A percentile compares a stretch with the other conserved stretches of the same genome.
These are phyloP conservation scores for Eidolon dupreanum DNA, from an alignment of 2,797 vertebrate genomes.

Conservation along the genomic window DNA sequence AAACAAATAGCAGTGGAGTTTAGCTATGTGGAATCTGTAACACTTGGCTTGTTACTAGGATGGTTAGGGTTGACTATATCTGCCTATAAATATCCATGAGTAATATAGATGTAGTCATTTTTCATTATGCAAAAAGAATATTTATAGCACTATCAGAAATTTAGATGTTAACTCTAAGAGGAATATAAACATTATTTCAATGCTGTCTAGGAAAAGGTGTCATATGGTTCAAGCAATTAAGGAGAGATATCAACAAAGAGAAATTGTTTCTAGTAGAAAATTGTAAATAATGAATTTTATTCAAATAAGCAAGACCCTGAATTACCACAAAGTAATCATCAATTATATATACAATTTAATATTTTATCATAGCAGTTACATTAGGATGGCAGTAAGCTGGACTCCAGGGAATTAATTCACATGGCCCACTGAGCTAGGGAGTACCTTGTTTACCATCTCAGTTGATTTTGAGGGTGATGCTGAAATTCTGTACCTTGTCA, in stretches of 20 bases:
- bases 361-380: slow-evolving; percentile 87
- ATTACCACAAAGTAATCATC: slow-evolving; percentile 87
- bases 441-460: slow-evolving; percentile 46
- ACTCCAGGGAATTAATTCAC: slow-evolving; percentile 76
- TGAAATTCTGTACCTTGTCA: slow-evolving; percentile 27
- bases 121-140: slow-evolving; percentile 66
- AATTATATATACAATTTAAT: slow-evolving; percentile 87
- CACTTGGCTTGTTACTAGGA: not conserved
- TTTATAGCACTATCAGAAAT: slow-evolving; percentile 77
- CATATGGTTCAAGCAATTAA: slow-evolving; percentile 85
- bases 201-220: slow-evolving; percentile 81
- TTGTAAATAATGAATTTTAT: slow-evolving; percentile 88
- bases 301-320: slow-evolving; percentile 85
- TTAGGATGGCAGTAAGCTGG: slow-evolving; percentile 79
- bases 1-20: not conserved
- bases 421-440: slow-evolving; percentile 44
- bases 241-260: slow-evolving; percentile 84
- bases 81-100: slow-evolving; percentile 70
- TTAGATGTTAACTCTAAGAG: slow-evolving; percentile 74
- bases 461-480: slow-evolving; percentile 5
- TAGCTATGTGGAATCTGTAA: not conserved
- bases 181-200: slow-evolving; percentile 77
- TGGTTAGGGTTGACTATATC: not conserved
- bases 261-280: slow-evolving; percentile 85
- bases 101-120: slow-evolving; percentile 62